Base-by-base conservation (phyloP, 2,888 invertebrate species). In the Eupithecia dodoneata region DNA sequence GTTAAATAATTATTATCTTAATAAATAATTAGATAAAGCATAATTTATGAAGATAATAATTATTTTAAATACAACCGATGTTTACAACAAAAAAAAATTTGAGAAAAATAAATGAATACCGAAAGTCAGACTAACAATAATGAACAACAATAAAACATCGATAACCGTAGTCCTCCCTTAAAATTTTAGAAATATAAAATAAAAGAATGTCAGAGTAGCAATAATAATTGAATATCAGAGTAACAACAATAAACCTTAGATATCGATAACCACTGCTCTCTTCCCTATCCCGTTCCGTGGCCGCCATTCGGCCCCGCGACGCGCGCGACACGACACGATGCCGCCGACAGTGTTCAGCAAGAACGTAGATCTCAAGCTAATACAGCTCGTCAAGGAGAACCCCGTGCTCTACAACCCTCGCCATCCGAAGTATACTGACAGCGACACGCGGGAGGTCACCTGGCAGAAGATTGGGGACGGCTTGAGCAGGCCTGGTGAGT, bases 381-480 rank as follows among this genome's bases (percentile, higher is more conserved):
- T 94, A 4, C 86, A 87, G 72, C 69, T 90, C 12, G 94, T 94
- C 1, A 91, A 89, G 81, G 90, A 92, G 4, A 90, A 92, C 72
- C 85, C 90, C 0, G 86, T 92, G 0, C 74, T 94, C 0, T 94
- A 94, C 83, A 90, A 94, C 75, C 83, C 88, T 0, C 88, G 87
- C n/a, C 89, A 93, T 49, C 83, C 89, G 0, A 92, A 93, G 76
- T 93, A 93, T 77, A 77, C 90, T 75, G 91, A 93, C 73, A 89
- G 87, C 10, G 91, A 94, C 74, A 84, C 88, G 0, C 87, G 93
- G 52, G 94, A 94, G 83, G 91, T 92, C 0, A 84, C 91, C 49
- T 94, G 94, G 94, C 92, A 93, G 83, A 92, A 91, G 81, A 94
- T 94, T 45, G 94, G 93, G 9, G 94, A 94, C 71, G 79, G 84